phyloP scores from a whole-genome alignment of 2,113 vertebrate species.

The Centropristis striata region DNA sequence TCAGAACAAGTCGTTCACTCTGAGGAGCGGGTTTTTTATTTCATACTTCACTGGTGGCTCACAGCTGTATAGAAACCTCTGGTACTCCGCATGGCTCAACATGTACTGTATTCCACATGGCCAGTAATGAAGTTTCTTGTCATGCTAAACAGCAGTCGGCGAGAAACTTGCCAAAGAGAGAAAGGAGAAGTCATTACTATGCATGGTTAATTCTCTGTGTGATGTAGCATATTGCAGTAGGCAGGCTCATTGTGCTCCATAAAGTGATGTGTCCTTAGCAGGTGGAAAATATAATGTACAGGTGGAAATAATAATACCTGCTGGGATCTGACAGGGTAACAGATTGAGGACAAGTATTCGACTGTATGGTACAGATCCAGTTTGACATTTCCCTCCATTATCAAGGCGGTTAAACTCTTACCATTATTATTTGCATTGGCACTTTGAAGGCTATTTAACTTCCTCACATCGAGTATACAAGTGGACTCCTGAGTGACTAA shows the following conservation, averaged over 20 bases:
- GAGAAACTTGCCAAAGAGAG: not conserved
- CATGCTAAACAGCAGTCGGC: constrained; percentile 20
- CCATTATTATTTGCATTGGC: too few relatives aligned
- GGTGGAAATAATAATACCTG: constrained; percentile 12
- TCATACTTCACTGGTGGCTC: constrained; percentile 56
- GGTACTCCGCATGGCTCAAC: not conserved
- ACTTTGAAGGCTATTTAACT: too few relatives aligned
- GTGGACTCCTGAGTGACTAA: too few relatives aligned
- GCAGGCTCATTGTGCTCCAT: constrained; percentile 6
- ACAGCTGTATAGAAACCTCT: constrained; percentile 16
- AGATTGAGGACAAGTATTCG: not conserved
- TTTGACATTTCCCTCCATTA: too few relatives aligned
- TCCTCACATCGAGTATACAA: too few relatives aligned
- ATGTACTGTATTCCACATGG: constrained; percentile 1
- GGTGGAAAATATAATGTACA: constrained; percentile 1
- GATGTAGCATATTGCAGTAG: not conserved
- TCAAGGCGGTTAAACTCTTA: too few relatives aligned
- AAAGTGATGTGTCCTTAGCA: constrained; percentile 19
- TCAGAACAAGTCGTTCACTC: constrained; percentile 41
- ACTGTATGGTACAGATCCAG: too few relatives aligned
- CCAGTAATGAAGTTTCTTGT: constrained; percentile 34
- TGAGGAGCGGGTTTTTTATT: constrained; percentile 59
- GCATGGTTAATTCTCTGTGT: constrained; percentile 3
- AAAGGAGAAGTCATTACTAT: constrained; percentile 9
- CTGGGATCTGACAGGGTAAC: not conserved